Base-by-base conservation (phyloP, 2,888 invertebrate genomes). In the Polymixis lichenea region DNA sequence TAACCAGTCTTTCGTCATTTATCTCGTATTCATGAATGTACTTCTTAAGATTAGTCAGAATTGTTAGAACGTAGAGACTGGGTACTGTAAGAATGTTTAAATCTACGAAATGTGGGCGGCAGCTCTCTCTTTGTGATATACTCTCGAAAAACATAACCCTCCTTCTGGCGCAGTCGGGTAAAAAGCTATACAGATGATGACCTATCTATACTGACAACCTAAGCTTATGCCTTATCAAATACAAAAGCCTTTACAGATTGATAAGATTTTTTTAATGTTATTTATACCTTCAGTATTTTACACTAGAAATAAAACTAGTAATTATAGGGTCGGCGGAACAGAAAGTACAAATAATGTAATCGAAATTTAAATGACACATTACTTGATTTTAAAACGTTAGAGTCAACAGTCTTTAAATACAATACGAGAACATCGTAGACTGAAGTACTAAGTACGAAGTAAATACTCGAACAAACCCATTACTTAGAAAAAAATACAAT, bases 381-480 rank as follows among this genome's bases (percentile, higher is more conserved):
- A 64, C 22, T 32, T 69, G 3, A n/a, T 6, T 6, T 46, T 22
- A 22, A 25, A 67, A 53, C 22, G 4, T 22, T 22, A 68, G 17
- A 17, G 4, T 28, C 22, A 22, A 43, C n/a, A n/a, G n/a, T 28
- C 32, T 3, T 19, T 55, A 17, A 43, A 1, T 13, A 13, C 1
- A 70, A 64, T 65, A 49, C 38, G 6, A 51, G 32, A 25, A 51
- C 32, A 49, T 64, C 32, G 13, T 19, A 58, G 15, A 58, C 56
- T 49, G 17, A 58, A 46, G 51, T 46, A 53, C 32, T n/a, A 32
- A 13, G 65, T 25, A 25, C 28, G 17, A 60, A 81, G 83, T 60
- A 81, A 83, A 75, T 84, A 75, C 85, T 82, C 32, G 38, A 72
- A 75, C 71, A 75, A 84, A 80, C 25, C 72, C 66, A 80, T 84